Conservation (phyloP, 2,888 invertebrate genomes). For the Callyntrura sp. region DNA sequence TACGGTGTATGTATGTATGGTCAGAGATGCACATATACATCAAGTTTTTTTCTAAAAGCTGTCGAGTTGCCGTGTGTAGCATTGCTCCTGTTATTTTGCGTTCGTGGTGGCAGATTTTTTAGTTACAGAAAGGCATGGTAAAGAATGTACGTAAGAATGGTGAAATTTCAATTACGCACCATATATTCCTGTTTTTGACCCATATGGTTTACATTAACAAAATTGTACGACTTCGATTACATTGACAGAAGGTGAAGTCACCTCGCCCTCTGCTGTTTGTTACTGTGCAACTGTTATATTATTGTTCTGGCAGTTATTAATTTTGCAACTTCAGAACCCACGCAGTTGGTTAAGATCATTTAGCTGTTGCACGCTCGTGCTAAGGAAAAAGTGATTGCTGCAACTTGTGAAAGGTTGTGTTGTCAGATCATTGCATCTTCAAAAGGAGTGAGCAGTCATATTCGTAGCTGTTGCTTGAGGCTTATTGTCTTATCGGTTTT, state of each 20-base stretch:
- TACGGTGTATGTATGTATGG: slow-evolving; percentile 3
- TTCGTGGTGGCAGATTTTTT: slow-evolving; percentile 22
- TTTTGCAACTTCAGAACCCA: slow-evolving; percentile 42
- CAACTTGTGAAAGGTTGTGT: slow-evolving; percentile 55
- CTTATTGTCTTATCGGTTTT: slow-evolving; percentile 11
- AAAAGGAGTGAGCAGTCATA: slow-evolving; percentile 16
- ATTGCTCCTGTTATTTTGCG: slow-evolving; percentile 29
- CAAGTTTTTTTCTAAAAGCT: slow-evolving; percentile 14
- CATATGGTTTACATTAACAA: slow-evolving; percentile 74
- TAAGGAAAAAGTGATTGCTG: neutral
- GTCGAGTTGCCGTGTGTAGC: slow-evolving; percentile 9
- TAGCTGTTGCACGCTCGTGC: neutral
- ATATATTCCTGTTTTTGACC: slow-evolving; percentile 69
- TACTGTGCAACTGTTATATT: slow-evolving; percentile 75
- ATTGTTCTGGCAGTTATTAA: slow-evolving; percentile 48
- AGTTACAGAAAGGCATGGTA: slow-evolving; percentile 53
- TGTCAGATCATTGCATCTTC: slow-evolving; percentile 24
- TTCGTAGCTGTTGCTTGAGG: neutral
- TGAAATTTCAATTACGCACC: slow-evolving; percentile 65
- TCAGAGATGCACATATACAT: neutral
- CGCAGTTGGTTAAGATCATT: slow-evolving; percentile 10
- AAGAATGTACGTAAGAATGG: slow-evolving; percentile 58
- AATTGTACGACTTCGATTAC: neutral
- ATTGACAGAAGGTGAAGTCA: slow-evolving; percentile 62
- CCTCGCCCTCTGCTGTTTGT: slow-evolving; percentile 73